Base-by-base conservation (phyloP, 2,797 vertebrate genomes). In the Peromyscus eremicus region DNA sequence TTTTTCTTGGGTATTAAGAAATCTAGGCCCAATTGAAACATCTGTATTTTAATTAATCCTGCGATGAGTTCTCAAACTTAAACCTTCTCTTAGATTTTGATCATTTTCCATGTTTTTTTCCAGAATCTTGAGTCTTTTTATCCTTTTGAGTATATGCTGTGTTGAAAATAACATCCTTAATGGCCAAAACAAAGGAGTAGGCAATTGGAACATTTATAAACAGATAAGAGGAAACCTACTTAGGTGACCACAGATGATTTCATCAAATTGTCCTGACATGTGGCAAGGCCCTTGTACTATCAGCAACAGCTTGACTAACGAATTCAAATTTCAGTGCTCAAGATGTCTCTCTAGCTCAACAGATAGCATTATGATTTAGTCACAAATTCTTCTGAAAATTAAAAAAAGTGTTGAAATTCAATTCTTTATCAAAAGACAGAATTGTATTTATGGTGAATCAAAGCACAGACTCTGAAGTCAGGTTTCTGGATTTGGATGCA, bases 91-190 rank as follows among this genome's bases (percentile, higher is more conserved):
- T 43, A 81, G 5, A 76, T 46, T 87, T 83, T 76, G 6, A 46
- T 76, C 6, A 87, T 37, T 80, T 93, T 92, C 60, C 14, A n/a
- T 93, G 32, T 81, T 81, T 19, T 19, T 23, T 14, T 1, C 43
- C 60, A 82, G 25, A 91, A 92, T 62, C 43, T 89, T 90, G 14
- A 92, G 37, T 92, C 17, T 88, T 77, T 89, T 95, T 37, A 60
- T 87, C 40, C 14, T 81, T 92, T 84, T 66, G 83, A 66, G 80
- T 73, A 17, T 73, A n/a, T 34, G 12, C 1, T 34, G 4, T 73
- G 46, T 81, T 49, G 29, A 60, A 91, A 46, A 68, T 52, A 19
- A 92, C 3, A 70, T 32, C 19, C 17, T 96, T 16, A 7, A 2
- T 71, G 23, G 34, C 34, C 66, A 77, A 19, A 37, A 64, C 70